phyloP scores from a whole-genome alignment of 2,888 invertebrate species.

The Trissonchulus sp. region DNA sequence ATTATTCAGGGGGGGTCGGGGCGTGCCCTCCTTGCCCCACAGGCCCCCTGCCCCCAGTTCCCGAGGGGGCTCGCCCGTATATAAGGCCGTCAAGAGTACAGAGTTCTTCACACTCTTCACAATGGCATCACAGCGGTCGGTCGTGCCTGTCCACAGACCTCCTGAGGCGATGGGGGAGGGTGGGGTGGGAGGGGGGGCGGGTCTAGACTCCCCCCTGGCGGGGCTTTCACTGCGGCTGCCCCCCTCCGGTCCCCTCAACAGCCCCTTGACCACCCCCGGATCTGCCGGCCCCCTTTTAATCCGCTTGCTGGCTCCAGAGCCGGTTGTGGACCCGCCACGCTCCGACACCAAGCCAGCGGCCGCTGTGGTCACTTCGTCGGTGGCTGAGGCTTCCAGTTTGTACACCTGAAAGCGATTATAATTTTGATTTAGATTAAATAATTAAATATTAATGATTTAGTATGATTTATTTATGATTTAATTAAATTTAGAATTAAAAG shows the following conservation, averaged over 20 bases:
- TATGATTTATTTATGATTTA: no score
- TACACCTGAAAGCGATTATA: slow-evolving; percentile 17
- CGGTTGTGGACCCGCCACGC: no score
- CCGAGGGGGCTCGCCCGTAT: background rate
- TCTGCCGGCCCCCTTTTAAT: background rate
- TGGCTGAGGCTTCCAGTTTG: slow-evolving; percentile 24
- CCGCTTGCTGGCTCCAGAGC: background rate
- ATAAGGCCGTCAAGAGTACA: background rate
- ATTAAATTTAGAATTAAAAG: no score
- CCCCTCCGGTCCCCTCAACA: background rate
- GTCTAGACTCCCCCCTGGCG: background rate
- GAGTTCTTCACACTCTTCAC: background rate
- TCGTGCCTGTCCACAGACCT: background rate
- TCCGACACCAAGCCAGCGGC: background rate
- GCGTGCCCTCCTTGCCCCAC: background rate
- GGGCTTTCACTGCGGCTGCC: slow-evolving; percentile 6
- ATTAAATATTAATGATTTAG: no score
- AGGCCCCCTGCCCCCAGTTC: background rate
- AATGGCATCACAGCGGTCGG: background rate
- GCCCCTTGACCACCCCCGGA: background rate
- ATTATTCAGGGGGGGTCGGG: background rate
- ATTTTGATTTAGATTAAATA: no score
- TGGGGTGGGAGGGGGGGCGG: background rate
- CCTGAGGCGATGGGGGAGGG: background rate
- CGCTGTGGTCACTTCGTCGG: background rate